Conservation (phyloP, 2,797 vertebrate genomes). For the Sebastes minor region DNA sequence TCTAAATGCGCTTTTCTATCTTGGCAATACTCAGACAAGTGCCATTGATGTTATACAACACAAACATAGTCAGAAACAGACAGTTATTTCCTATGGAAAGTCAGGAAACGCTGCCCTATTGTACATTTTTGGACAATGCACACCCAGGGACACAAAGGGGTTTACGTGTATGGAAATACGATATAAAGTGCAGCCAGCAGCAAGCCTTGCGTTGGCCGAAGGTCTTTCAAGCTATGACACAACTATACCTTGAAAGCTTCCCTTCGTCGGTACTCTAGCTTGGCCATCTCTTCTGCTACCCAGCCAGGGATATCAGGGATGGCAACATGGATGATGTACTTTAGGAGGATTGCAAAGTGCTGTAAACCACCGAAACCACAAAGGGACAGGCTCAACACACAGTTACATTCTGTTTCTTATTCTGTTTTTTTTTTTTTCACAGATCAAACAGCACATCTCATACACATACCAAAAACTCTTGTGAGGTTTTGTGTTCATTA, state of each 20-base stretch:
- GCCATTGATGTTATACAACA: constrained; percentile 10
- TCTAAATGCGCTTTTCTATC: neutral
- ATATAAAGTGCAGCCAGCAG: constrained; percentile 40
- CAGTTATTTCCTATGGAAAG: neutral
- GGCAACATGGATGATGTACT: constrained; percentile 94
- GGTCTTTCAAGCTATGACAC: constrained; percentile 76
- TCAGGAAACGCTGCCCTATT: constrained; percentile 12
- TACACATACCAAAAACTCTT: constrained; percentile 18
- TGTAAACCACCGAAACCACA: constrained; percentile 76
- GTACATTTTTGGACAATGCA: constrained; percentile 7
- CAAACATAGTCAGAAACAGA: constrained; percentile 5
- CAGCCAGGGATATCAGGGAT: constrained; percentile 95
- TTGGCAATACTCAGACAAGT: neutral
- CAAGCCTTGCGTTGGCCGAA: constrained; percentile 49
- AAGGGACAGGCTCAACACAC: constrained; percentile 64
- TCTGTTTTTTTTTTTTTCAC: neutral
- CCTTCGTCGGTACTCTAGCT: constrained; percentile 93
- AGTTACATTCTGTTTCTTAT: neutral
- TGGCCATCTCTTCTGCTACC: constrained; percentile 97
- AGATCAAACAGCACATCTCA: constrained; percentile 2
- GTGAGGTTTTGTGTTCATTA: constrained; percentile 28
- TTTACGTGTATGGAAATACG: neutral
- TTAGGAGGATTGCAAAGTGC: constrained; percentile 95
- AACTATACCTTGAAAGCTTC: constrained; percentile 95
- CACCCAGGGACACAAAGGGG: constrained; percentile 24